Conservation (phyloP, 2,113 vertebrate species). For the Cochlearius cochlearius region DNA sequence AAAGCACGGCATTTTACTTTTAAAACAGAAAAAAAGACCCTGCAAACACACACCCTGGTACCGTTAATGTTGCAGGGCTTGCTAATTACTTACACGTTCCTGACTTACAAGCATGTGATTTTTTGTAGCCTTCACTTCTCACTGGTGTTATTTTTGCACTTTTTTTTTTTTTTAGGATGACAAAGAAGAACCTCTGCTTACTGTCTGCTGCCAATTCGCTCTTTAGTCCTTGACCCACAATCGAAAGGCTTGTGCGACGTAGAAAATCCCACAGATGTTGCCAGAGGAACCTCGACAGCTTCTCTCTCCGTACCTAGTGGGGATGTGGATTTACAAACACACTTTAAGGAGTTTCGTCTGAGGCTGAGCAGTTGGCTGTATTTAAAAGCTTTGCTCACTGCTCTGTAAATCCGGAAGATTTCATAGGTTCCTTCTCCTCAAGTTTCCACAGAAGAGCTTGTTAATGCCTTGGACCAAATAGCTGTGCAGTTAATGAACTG, state of each 20-base stretch:
- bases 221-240: background rate
- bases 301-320: background rate
- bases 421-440: background rate
- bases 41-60: rapidly evolving
- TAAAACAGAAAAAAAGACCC: background rate
- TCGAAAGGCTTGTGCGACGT: background rate
- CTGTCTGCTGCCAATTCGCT: background rate
- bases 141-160: background rate
- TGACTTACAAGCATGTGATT: background rate
- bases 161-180: background rate
- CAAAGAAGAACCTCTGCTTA: background rate
- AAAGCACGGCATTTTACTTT: background rate
- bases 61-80: background rate
- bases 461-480: constrained; percentile 36
- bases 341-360: background rate
- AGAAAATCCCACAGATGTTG: background rate
- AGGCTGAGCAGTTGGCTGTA: background rate
- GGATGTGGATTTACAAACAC: background rate
- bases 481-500: constrained; percentile 50
- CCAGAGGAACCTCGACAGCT: background rate
- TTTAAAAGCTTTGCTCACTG: background rate
- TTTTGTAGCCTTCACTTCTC: background rate
- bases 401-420: background rate
- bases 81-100: background rate
- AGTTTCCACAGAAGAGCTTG: background rate